Conservation (phyloP, 2,113 vertebrate genomes). For the Dolichotis patagonum region DNA sequence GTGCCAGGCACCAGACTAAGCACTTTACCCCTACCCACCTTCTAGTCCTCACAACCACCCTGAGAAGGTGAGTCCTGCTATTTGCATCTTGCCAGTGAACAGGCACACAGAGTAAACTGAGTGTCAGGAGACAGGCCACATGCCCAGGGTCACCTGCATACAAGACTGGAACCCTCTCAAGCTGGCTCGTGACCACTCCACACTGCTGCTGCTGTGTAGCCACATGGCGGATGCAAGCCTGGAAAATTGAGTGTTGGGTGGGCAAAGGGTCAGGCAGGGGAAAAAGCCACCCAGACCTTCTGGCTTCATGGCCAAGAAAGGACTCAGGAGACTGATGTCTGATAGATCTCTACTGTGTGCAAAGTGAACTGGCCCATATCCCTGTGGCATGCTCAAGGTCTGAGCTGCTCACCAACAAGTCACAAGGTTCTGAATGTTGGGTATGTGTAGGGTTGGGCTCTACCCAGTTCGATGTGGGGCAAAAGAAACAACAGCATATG, state of each 20-base stretch:
- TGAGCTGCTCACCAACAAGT: background rate
- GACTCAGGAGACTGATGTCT: background rate
- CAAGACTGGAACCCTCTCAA: background rate
- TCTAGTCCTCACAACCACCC: background rate
- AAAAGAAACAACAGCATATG: background rate
- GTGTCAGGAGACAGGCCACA: background rate
- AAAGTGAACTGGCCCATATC: background rate
- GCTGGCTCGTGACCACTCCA: background rate
- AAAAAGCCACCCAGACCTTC: background rate
- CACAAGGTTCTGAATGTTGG: background rate
- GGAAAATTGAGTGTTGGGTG: background rate
- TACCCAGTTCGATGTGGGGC: background rate
- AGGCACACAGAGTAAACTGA: background rate
- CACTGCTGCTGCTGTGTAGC: background rate
- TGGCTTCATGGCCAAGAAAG: background rate
- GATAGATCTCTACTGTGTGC: background rate
- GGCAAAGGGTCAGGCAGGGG: background rate
- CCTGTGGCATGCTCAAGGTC: background rate
- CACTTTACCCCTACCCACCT: accelerated
- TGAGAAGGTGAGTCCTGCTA: background rate
- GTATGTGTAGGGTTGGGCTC: background rate
- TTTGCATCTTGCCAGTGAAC: background rate
- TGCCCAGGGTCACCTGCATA: background rate
- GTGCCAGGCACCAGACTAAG: background rate
- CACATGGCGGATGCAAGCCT: no score